Base-by-base conservation (phyloP, 2,113 vertebrate species). In the Stigmatopora argus region DNA sequence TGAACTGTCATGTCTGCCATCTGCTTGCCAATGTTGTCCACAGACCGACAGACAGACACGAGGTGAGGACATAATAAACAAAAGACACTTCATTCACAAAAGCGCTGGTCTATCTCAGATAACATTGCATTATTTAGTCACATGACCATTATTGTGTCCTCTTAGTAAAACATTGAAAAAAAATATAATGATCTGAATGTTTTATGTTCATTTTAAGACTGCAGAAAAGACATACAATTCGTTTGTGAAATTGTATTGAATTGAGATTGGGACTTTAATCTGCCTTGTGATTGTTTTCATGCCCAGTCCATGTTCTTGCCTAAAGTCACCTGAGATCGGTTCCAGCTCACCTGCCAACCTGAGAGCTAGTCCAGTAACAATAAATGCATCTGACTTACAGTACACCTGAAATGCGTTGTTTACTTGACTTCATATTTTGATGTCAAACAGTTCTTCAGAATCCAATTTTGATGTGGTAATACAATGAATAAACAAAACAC, bases 51-150 rank as follows among this genome's bases (percentile, higher is more conserved):
- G 75, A 86, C 84, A 80, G 78, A 74, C 52, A 55, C 19, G 52
- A 53, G 52, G 19, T 23, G 21, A 23, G 11, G 23, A 53, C 52
- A 84, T 85, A 78, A 83, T 58, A 72, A 75, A 82, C 74, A 71
- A 72, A 71, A 72, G 72, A 58, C 70, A 74, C 72, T 88, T 88
- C 81, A 87, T 87, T 87, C 83, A 87, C 83, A 88, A 86, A 87
- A 83, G 80, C 83, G 73, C 72, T 63, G 55, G 77, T 79, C 77
- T 79, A 83, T 71, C 82, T 64, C 70, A 73, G 74, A 75, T 84
- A 78, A 77, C 81, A 78, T 88, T 72, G 35, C 35, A 5, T 81
- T 69, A 77, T 83, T 85, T 74, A 79, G 83, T 83, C 86, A 79
- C 79, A 79, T 83, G 74, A 75, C 74, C 68, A 60, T 74, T 59